These are phyloP conservation scores for Zaprionus ornatus DNA, from an alignment of 1,140 invertebrate genomes.

Conservation along the genomic window DNA sequence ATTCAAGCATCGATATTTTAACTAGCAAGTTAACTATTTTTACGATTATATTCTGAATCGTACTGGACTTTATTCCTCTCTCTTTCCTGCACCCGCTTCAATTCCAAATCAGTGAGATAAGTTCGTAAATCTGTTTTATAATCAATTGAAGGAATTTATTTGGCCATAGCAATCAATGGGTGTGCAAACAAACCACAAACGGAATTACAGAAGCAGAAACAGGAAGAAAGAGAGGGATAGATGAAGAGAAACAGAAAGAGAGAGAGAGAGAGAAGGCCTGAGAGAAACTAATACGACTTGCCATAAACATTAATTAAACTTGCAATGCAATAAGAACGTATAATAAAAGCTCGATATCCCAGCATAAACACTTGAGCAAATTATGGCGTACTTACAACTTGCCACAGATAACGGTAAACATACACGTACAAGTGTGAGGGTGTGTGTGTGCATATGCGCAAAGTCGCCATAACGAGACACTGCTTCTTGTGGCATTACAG, in stretches of 20 bases:
- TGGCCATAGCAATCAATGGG: not conserved
- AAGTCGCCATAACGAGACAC: slow-evolving; percentile 37
- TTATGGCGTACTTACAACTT: slow-evolving; percentile 61
- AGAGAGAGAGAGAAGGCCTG: not conserved
- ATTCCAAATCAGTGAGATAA: not conserved
- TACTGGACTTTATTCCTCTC: too few species aligned
- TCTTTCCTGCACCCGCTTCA: too few species aligned
- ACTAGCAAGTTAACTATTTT: too few species aligned
- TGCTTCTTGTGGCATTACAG: slow-evolving; percentile 27
- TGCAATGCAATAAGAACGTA: slow-evolving; percentile 45
- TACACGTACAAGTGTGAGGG: slow-evolving; percentile 22
- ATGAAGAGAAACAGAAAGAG: not conserved
- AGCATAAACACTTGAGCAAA: slow-evolving; percentile 60
- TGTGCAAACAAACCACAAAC: not conserved
- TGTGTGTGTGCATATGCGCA: slow-evolving; percentile 41
- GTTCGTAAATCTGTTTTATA: not conserved
- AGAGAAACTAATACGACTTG: slow-evolving; percentile 6
- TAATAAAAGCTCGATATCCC: slow-evolving; percentile 53
- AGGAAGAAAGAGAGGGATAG: not conserved
- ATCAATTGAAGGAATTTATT: slow-evolving; percentile 3
- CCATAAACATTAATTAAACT: slow-evolving; percentile 59
- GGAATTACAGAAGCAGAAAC: not conserved
- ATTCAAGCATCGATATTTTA: too few species aligned
- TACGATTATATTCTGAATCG: too few species aligned
- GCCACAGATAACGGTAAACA: slow-evolving; percentile 58